A percentile compares a stretch with the other conserved stretches of the same genome.
These are phyloP conservation scores for Nymphalis polychloros DNA, from an alignment of 2,888 invertebrate genomes.

Conservation along the genomic window DNA sequence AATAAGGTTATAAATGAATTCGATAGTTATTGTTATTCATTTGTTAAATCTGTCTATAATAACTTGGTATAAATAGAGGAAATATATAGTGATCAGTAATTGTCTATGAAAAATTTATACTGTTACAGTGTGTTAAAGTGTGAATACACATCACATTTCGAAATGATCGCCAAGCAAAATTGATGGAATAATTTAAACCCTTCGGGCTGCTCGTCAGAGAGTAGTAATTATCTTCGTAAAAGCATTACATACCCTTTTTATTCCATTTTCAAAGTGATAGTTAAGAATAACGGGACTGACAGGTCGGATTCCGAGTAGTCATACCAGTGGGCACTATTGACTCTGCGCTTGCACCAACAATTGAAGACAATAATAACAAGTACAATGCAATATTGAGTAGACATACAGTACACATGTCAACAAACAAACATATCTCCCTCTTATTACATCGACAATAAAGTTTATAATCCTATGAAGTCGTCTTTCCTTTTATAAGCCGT, in stretches of 20 bases:
- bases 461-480: constrained; percentile 11
- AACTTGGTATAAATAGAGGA: no score
- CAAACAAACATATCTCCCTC: constrained; percentile 1
- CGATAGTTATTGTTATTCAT: no score
- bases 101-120: background rate
- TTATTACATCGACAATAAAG: constrained; percentile 18
- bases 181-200: constrained; percentile 5
- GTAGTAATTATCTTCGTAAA: constrained; percentile 30
- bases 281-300: constrained; percentile 37
- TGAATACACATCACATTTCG: background rate
- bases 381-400: constrained; percentile 23
- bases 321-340: constrained; percentile 36
- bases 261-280: constrained; percentile 38
- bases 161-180: background rate
- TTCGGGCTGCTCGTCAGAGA: constrained; percentile 6
- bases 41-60: no score
- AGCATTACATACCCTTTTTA: constrained; percentile 28
- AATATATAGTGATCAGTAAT: background rate
- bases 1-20: no score
- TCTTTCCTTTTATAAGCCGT: constrained; percentile 18
- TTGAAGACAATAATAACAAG: constrained; percentile 34
- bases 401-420: background rate
- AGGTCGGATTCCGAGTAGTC: constrained; percentile 33
- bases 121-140: background rate
- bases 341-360: constrained; percentile 22